These are phyloP conservation scores for Spialia ferax DNA, from an alignment of 2,888 invertebrate genomes.

Conservation along the genomic window DNA sequence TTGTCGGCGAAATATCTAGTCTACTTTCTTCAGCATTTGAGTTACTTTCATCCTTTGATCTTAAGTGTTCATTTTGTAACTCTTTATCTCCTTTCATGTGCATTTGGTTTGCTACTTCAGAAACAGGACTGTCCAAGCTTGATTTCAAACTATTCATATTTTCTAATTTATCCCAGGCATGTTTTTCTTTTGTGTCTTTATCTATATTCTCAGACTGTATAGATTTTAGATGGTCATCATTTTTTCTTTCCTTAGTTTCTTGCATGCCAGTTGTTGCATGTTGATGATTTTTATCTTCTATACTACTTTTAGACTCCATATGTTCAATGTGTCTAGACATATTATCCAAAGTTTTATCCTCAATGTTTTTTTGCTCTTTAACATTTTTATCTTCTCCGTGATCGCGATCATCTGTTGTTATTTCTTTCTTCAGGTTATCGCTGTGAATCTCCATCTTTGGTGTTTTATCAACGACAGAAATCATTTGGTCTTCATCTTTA, in stretches of 20 bases:
- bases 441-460: constrained; percentile 45
- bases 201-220: neutral
- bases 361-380: neutral
- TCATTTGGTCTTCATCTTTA: constrained; percentile 41
- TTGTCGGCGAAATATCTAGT: neutral
- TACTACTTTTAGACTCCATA: neutral
- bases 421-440: constrained; percentile 45
- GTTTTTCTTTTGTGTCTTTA: constrained; percentile 4
- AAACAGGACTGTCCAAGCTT: neutral
- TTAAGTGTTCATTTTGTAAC: neutral
- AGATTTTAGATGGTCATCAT: neutral
- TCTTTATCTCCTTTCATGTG: neutral
- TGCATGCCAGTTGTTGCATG: neutral
- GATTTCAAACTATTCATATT: constrained; percentile 4
- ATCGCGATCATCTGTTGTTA: constrained; percentile 3
- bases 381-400: constrained; percentile 3
- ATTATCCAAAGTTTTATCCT: neutral
- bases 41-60: constrained; percentile 2
- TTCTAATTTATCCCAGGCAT: constrained; percentile 1
- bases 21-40: neutral
- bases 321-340: neutral
- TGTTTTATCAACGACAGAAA: constrained; percentile 47
- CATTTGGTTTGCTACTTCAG: neutral
- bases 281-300: neutral
- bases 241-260: constrained; percentile 7